A percentile compares a stretch with the other conserved stretches of the same genome.
These are phyloP conservation scores for Sialia sialis DNA, from an alignment of 2,113 vertebrate genomes.

Conservation along the genomic window DNA sequence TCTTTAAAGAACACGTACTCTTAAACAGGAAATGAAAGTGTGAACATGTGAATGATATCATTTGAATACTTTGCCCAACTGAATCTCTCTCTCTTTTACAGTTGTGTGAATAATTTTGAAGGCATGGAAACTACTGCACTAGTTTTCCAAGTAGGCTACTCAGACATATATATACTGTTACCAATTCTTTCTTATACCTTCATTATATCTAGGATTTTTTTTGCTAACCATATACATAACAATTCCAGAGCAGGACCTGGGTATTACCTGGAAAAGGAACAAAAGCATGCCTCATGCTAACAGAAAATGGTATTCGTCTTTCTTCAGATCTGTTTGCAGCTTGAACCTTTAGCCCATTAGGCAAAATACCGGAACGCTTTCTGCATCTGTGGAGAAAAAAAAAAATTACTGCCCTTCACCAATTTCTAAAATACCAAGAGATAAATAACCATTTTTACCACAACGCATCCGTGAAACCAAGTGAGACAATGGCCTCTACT, in stretches of 20 bases:
- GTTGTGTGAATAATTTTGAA: not conserved
- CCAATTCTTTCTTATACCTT: not conserved
- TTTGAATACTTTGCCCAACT: not conserved
- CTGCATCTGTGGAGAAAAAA: conserved; percentile 56
- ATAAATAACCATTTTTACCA: not conserved
- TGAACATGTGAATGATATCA: not conserved
- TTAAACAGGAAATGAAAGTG: not conserved
- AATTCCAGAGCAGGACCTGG: not conserved
- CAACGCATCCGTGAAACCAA: not conserved
- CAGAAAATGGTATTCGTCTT: conserved; percentile 78
- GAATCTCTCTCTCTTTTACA: not conserved
- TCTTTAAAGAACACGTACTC: not conserved
- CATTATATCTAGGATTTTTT: not conserved
- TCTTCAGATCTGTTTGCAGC: conserved; percentile 43
- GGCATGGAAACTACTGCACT: not conserved
- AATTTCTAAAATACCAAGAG: not conserved
- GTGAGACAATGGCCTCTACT: not conserved
- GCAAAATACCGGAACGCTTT: not conserved
- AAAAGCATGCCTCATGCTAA: conserved; percentile 96
- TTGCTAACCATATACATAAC: not conserved
- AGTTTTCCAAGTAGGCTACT: not conserved
- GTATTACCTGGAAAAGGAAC: conserved; percentile 88
- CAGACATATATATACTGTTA: not conserved
- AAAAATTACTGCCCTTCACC: not conserved
- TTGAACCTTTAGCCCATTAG: not conserved